These are phyloP conservation scores for Propithecus coquereli DNA, from an alignment of 2,113 vertebrate species.

Conservation along the genomic window DNA sequence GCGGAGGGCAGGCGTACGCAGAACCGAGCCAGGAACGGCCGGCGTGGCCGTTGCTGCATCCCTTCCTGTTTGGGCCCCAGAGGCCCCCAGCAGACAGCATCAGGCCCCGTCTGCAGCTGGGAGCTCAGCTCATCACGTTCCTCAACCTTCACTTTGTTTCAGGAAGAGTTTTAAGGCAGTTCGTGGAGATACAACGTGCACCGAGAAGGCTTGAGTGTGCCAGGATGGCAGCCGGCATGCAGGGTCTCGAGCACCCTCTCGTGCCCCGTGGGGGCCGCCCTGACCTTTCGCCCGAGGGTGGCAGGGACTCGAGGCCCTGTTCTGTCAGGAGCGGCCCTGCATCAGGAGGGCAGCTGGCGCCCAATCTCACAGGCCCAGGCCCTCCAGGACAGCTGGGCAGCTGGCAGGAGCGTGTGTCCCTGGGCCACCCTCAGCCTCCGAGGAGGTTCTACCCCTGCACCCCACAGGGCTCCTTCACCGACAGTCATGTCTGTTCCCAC, in stretches of 20 bases:
- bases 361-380: no score
- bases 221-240: not conserved
- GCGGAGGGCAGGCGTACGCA: accelerated
- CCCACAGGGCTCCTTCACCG: not conserved
- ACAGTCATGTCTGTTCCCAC: no score
- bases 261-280: not conserved
- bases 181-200: no score
- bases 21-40: not conserved
- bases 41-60: not conserved
- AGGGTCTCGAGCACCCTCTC: accelerated
- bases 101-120: not conserved
- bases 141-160: no score
- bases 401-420: no score
- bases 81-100: not conserved
- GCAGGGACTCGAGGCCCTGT: no score
- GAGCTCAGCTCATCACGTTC: no score
- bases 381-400: no score
- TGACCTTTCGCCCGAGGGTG: no score
- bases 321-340: no score
- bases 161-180: not conserved
- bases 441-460: not conserved
- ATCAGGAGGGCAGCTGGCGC: no score
- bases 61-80: not conserved
- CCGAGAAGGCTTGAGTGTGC: not conserved
- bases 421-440: not conserved